Evolutionary conservation across 2,888 invertebrate genomes (phyloP).

Genomic region (Lycia hirtaria): DNA sequence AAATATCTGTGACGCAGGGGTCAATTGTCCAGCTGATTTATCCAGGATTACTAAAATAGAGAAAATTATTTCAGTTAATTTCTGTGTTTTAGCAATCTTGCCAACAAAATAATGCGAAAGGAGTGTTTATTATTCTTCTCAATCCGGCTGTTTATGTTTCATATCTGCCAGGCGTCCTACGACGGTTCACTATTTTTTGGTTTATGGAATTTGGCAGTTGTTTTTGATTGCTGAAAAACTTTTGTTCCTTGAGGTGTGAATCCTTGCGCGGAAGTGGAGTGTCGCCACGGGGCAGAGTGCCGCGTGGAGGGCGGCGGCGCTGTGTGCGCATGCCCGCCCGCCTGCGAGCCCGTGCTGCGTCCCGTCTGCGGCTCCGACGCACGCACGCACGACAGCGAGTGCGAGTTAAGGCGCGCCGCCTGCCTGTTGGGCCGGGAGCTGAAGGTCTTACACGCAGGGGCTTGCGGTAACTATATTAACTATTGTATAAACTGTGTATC

Average conservation of each 20-base stretch:
- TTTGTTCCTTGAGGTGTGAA: conserved; percentile 89
- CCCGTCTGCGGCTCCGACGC: conserved; percentile 95
- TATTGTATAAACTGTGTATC: not conserved
- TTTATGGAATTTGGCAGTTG: not conserved
- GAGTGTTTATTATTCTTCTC: too few species aligned
- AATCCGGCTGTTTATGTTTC: too few species aligned
- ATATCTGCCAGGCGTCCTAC: too few species aligned
- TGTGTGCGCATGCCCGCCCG: conserved; percentile 92
- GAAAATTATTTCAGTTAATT: too few species aligned
- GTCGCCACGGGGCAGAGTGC: conserved; percentile 93
- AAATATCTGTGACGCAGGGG: too few species aligned
- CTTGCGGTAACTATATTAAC: conserved; percentile 67
- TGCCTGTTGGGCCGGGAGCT: conserved; percentile 85
- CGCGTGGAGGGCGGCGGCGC: conserved; percentile 91
- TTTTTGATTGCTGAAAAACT: not conserved
- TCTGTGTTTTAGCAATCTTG: too few species aligned
- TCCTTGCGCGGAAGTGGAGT: conserved; percentile 92
- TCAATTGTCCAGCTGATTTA: too few species aligned
- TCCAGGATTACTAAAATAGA: too few species aligned
- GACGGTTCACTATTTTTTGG: too few species aligned
- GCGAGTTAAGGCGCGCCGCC: conserved; percentile 91
- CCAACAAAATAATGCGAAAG: too few species aligned
- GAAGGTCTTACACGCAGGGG: conserved; percentile 74
- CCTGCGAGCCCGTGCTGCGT: conserved; percentile 91
- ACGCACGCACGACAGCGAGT: conserved; percentile 92